phyloP scores from a whole-genome alignment of 2,797 vertebrate genomes.

The Cyprinodon diabolis region DNA sequence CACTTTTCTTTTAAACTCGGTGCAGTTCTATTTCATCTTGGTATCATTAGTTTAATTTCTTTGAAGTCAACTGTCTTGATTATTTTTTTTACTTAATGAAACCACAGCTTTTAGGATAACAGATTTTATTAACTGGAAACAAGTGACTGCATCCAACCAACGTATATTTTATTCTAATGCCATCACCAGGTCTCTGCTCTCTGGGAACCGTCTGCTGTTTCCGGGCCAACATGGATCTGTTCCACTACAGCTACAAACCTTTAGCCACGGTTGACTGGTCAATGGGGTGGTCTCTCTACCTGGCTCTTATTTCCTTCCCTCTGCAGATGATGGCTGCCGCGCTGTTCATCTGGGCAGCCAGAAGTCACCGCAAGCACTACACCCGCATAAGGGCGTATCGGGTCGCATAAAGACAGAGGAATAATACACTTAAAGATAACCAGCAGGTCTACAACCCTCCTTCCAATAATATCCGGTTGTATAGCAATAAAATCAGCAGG shows the following conservation, averaged over 20 bases:
- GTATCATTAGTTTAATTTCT: no score
- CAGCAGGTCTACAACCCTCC: conserved; percentile 16
- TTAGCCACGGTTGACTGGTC: conserved; percentile 82
- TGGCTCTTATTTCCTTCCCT: conserved; percentile 93
- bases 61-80: no score
- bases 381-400: conserved; percentile 92
- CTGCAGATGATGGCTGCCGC: conserved; percentile 96
- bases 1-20: no score
- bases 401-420: conserved; percentile 74
- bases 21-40: no score
- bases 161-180: neutral
- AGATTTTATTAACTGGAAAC: no score
- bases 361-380: conserved; percentile 92
- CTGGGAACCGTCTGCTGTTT: conserved; percentile 93
- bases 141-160: neutral
- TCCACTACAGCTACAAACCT: conserved; percentile 74
- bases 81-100: no score
- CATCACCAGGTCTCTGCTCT: conserved; percentile 86
- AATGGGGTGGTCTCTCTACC: conserved; percentile 95
- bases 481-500: neutral
- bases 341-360: conserved; percentile 94
- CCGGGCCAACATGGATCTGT: conserved; percentile 86
- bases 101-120: no score
- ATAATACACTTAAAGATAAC: conserved; percentile 4
- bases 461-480: conserved; percentile 10